Evolutionary conservation across 64 coral and sea anemone genomes (phyloP).

Genomic region (Platygyra sinensis): DNA sequence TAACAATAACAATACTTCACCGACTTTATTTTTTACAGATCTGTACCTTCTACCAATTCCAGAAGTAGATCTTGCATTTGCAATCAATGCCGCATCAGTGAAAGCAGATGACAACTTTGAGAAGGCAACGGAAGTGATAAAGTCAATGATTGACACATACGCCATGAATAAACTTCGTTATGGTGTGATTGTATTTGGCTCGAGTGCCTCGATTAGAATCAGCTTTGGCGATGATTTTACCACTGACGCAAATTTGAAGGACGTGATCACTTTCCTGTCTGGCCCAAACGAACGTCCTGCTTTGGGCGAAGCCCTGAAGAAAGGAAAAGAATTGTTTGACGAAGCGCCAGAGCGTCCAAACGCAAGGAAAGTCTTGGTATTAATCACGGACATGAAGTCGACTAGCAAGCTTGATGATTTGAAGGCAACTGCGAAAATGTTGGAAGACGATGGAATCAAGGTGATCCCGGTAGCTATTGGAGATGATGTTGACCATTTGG

Average conservation of each 20-base stretch:
- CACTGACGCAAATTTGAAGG: constrained; percentile 59
- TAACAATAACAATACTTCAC: too few relatives aligned
- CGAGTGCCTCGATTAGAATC: constrained; percentile 35
- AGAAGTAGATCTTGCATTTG: constrained; percentile 73
- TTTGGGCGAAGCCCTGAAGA: constrained; percentile 65
- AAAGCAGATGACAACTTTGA: constrained; percentile 59
- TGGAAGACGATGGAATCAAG: constrained; percentile 56
- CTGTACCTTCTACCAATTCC: constrained; percentile 32
- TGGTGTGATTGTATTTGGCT: constrained; percentile 77
- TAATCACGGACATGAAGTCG: constrained; percentile 66
- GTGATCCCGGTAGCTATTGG: constrained; percentile 74
- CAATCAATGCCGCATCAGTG: constrained; percentile 59
- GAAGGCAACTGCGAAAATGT: neutral
- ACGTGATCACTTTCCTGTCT: constrained; percentile 30
- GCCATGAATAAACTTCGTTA: constrained; percentile 57
- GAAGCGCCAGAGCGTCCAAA: constrained; percentile 39
- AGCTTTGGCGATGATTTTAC: constrained; percentile 45
- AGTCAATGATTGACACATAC: constrained; percentile 71
- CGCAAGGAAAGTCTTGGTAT: constrained; percentile 61
- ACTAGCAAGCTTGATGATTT: constrained; percentile 46
- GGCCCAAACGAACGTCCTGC: constrained; percentile 22
- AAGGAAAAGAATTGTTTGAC: constrained; percentile 62
- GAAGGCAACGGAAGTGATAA: constrained; percentile 67
- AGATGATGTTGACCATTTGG: constrained; percentile 21
- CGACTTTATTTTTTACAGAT: neutral